Base-by-base conservation (phyloP, 2,113 vertebrate species). In the Psephotus haematonotus region DNA sequence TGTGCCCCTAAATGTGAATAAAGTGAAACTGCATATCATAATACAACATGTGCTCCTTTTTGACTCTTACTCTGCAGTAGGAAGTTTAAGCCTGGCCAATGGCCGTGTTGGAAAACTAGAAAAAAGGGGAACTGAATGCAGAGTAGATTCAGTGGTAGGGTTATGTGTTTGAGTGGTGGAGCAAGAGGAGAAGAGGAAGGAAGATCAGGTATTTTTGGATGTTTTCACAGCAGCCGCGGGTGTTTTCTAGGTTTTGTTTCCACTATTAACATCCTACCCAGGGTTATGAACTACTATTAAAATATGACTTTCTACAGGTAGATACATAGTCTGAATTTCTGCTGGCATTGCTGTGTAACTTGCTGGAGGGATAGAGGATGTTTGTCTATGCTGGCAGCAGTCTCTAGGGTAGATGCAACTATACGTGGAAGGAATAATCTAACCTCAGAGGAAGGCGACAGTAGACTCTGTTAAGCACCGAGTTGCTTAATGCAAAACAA, bases 171-270 rank as follows among this genome's bases (percentile, higher is more conserved):
- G 37, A 28, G 27, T 60, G 52, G 13, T 6, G 2, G 50, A 74
- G n/a, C 10, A 18, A 39, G 29, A 90, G 10, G 33, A 63, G 37
- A 68, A 76, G 72, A 88, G 83, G 50, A 92, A 93, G 77, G 29
- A 84, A 75, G 62, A 43, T 3, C 6, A 55, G 19, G 5, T 89
- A 20, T 76, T 96, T 94, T 79, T 43, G 16, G 12, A 16, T 65
- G 70, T 27, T 18, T 93, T 75, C 83, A 37, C 35, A 65, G 39
- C 1, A 5, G 53, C 28, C 27, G 17, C 76, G 29, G 57, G 35
- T 86, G 69, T 39, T 86, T 91, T 93, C 80, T 79, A 53, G 37
- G 57, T 72, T 93, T 91, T 69, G 23, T 72, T 92, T 76, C 47
- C 89, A 11, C 28, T 68, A 2, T 35, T 86, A 76, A 23, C 33